A percentile compares a stretch with the other conserved stretches of the same genome.
These are phyloP conservation scores for Apus apus DNA, from an alignment of 2,113 vertebrate species.

Conservation along the genomic window DNA sequence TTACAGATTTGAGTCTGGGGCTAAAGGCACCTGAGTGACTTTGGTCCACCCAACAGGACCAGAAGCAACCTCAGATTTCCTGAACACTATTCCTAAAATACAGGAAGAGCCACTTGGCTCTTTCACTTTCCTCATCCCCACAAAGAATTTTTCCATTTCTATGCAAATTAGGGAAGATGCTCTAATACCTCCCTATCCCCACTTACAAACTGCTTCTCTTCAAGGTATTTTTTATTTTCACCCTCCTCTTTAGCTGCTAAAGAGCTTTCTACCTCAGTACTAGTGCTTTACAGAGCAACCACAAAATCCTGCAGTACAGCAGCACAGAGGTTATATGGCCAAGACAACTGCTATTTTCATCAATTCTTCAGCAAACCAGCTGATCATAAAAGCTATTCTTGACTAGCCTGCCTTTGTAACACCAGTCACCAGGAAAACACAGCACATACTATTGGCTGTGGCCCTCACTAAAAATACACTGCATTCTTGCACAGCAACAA, in stretches of 20 bases:
- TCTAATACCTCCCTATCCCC: not conserved
- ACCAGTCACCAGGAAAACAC: slow-evolving; percentile 41
- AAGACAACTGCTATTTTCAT: slow-evolving; percentile 44
- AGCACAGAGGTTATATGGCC: slow-evolving; percentile 23
- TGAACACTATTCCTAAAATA: not conserved
- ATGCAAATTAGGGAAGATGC: not conserved
- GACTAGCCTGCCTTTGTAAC: slow-evolving; percentile 34
- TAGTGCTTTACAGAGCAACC: not conserved
- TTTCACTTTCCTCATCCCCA: not conserved
- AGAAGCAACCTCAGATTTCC: not conserved
- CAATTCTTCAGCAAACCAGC: slow-evolving; percentile 56
- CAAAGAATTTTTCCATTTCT: not conserved
- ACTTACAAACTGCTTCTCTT: not conserved
- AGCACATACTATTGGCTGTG: slow-evolving; percentile 40
- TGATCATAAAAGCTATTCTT: slow-evolving; percentile 43
- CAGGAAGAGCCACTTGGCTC: not conserved
- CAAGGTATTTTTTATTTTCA: not conserved
- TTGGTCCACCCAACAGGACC: not conserved
- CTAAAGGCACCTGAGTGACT: not conserved
- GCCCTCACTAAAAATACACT: slow-evolving; percentile 75
- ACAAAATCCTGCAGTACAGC: not conserved
- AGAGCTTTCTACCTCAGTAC: not conserved
- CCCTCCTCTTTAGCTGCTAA: not conserved
- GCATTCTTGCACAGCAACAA: slow-evolving; percentile 71
- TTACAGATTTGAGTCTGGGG: not conserved